Base-by-base conservation (phyloP, 2,888 invertebrate genomes). In the Cephus pulcher region DNA sequence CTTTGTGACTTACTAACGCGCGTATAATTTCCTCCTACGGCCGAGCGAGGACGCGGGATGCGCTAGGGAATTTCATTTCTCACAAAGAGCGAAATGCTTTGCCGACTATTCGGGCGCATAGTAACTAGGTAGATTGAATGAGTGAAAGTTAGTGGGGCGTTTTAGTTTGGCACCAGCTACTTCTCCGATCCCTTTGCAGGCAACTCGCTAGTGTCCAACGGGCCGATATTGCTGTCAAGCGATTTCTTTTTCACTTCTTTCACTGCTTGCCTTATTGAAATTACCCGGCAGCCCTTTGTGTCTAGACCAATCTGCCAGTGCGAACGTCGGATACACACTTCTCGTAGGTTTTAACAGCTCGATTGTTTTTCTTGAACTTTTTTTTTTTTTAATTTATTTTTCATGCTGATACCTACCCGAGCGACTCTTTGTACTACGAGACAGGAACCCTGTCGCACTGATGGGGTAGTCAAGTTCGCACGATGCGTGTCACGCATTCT, bases 401-500 rank as follows among this genome's bases (percentile, higher is more conserved):
- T 56, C 56, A 23, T 23, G 23, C 15, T 23, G 23, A 2, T 56
- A 56, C 23, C 23, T 23, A 56, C 15, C 15, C 9, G 2, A 23
- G 9, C 9, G 23, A 23, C 56, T 23, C 23, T 23, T 23, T 56
- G 56, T 56, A 56, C 23, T 56, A 56, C 23, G 23, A 23, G 23
- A 56, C 56, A 56, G 56, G 6, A 1, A 56, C 56, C 56, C 56
- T 56, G 56, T 56, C 56, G 9, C 56, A 56, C 56, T 56, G 56
- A 56, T 56, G 56, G 56, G 23, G 79, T 81, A 81, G 78, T 82
- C 75, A 81, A 81, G 81, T 81, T 81, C 69, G 82, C 78, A 79
- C 74, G 83, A 84, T 86, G 82, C 85, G 81, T 84, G 86, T 84
- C 85, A 84, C 85, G 86, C 86, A 84, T 81, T 78, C 56, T 82